These are phyloP conservation scores for Macrosoma leucophasiata DNA, from an alignment of 2,888 invertebrate genomes.

Conservation along the genomic window DNA sequence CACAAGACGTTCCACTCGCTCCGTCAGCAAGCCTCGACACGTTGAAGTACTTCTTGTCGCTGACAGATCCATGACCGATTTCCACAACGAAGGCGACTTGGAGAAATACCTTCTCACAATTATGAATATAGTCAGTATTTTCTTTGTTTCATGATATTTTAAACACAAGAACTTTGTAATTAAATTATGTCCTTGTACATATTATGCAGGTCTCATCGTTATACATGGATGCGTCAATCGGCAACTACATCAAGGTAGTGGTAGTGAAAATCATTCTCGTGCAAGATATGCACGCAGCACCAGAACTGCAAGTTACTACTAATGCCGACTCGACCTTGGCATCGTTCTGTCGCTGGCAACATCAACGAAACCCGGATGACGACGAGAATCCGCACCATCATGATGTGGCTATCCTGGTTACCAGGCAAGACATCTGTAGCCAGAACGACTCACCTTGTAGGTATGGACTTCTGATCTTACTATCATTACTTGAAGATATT, in stretches of 20 bases:
- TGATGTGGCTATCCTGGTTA: conserved; percentile 91
- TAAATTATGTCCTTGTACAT: too few species aligned
- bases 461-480: conserved; percentile 57
- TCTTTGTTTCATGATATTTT: too few species aligned
- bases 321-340: conserved; percentile 89
- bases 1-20: conserved; percentile 62
- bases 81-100: conserved; percentile 88
- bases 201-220: conserved; percentile 79
- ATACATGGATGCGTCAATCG: conserved; percentile 92
- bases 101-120: conserved; percentile 92
- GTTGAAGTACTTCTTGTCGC: conserved; percentile 93
- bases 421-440: conserved; percentile 84
- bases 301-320: conserved; percentile 82
- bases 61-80: conserved; percentile 90
- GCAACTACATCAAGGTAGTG: conserved; percentile 93
- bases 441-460: conserved; percentile 72
- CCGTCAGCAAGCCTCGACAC: conserved; percentile 84
- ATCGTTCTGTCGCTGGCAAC: conserved; percentile 92
- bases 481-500: too few species aligned
- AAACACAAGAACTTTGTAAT: too few species aligned
- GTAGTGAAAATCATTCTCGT: conserved; percentile 89
- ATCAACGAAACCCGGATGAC: conserved; percentile 81
- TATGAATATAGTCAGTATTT: conserved; percentile 88
- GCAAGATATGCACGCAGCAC: conserved; percentile 77
- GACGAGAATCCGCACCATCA: conserved; percentile 91